Conservation (phyloP, 2,888 invertebrate species). For the Apocheima hispidaria region DNA sequence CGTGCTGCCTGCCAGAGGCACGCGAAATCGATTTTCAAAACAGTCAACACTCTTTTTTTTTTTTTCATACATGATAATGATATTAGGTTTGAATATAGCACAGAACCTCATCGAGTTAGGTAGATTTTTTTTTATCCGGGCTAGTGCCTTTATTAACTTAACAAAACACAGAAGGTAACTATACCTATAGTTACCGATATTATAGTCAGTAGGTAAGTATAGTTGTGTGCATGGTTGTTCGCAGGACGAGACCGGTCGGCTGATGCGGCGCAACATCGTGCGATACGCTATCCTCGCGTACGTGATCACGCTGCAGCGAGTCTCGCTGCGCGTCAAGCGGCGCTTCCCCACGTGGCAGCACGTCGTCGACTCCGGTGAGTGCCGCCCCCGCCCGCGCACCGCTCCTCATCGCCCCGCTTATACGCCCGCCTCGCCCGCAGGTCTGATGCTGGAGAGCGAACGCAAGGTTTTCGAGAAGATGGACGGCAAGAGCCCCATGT, state of each 20-base stretch:
- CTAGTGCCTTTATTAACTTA: too few relatives aligned
- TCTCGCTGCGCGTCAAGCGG: slow-evolving; percentile 94
- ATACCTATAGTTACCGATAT: too few relatives aligned
- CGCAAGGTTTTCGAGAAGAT: slow-evolving; percentile 96
- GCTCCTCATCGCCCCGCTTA: background rate
- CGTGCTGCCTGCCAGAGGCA: too few relatives aligned
- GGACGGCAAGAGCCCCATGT: slow-evolving; percentile 96
- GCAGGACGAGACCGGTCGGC: slow-evolving; percentile 94
- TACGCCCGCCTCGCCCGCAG: slow-evolving; percentile 71
- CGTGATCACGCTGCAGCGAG: slow-evolving; percentile 95
- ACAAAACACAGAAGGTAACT: too few relatives aligned
- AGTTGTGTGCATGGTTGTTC: slow-evolving; percentile 39
- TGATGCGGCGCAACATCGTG: slow-evolving; percentile 96
- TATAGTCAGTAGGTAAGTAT: background rate
- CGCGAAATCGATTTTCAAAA: too few relatives aligned
- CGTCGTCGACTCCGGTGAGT: slow-evolving; percentile 94
- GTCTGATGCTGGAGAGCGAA: slow-evolving; percentile 96
- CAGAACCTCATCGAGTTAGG: too few relatives aligned
- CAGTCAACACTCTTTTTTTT: too few relatives aligned
- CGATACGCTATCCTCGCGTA: slow-evolving; percentile 95
- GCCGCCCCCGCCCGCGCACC: background rate
- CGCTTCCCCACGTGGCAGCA: slow-evolving; percentile 96
- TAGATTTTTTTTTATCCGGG: too few relatives aligned
- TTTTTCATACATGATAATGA: too few relatives aligned
- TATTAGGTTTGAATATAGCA: too few relatives aligned